Percentiles rank a stretch among this genome's conserved stretches.
Evolutionary conservation across 2,888 invertebrate species (phyloP).

Genomic region (Hedychridium roseum): DNA sequence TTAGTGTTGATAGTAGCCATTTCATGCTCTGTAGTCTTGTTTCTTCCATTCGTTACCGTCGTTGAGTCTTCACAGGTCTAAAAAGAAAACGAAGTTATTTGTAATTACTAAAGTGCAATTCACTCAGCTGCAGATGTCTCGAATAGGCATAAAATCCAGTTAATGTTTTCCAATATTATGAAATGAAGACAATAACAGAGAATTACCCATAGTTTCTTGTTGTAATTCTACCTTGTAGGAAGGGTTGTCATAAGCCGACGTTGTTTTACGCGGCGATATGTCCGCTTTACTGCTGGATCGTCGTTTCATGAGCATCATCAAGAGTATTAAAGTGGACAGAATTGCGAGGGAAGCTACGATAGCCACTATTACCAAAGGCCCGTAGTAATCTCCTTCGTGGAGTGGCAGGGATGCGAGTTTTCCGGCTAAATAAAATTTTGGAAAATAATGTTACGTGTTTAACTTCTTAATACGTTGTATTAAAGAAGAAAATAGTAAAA

Average conservation of each 20-base stretch:
- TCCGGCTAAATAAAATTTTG: conserved; percentile 54
- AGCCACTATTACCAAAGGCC: conserved; percentile 86
- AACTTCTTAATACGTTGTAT: neutral
- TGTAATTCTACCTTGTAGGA: conserved; percentile 93
- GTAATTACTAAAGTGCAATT: neutral
- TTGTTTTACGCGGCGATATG: conserved; percentile 83
- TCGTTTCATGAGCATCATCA: conserved; percentile 81
- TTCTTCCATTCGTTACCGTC: conserved; percentile 50
- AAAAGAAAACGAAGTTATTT: conserved; percentile 17
- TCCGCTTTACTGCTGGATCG: conserved; percentile 74
- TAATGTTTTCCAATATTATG: no score
- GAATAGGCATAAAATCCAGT: no score
- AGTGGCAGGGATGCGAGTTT: conserved; percentile 68
- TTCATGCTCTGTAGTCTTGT: conserved; percentile 52
- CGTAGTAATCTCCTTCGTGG: conserved; percentile 81
- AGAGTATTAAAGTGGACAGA: conserved; percentile 79
- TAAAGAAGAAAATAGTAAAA: conserved; percentile 1
- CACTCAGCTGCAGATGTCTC: no score
- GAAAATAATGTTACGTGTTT: neutral
- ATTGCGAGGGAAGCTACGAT: conserved; percentile 87
- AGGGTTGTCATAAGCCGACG: conserved; percentile 92
- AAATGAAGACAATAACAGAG: no score
- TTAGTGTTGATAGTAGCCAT: conserved; percentile 54
- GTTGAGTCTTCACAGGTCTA: conserved; percentile 61
- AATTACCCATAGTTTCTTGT: conserved; percentile 89